Conservation (phyloP, 2,888 invertebrate species). For the Athrips mouffetella region DNA sequence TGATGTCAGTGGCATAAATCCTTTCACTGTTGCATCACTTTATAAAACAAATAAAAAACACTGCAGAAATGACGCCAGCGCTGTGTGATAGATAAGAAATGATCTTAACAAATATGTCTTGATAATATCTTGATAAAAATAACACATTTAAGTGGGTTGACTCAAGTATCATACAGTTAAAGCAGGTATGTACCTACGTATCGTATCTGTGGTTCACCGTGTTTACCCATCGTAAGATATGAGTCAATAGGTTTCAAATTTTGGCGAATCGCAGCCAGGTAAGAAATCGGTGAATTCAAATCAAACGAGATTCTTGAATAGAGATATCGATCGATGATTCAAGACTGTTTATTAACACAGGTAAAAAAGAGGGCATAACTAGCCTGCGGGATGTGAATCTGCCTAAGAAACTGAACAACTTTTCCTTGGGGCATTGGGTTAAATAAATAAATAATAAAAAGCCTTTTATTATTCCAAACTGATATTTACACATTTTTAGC, state of each 20-base stretch:
- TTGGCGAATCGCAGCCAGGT: slow-evolving; percentile 1
- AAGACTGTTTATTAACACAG: too few relatives aligned
- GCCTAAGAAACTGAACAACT: too few relatives aligned
- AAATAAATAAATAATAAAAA: too few relatives aligned
- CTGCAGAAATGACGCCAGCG: neutral
- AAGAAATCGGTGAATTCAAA: neutral
- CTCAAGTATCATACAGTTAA: slow-evolving; percentile 1
- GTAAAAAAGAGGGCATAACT: too few relatives aligned
- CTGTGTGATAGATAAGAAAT: slow-evolving; percentile 1
- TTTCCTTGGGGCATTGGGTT: too few relatives aligned
- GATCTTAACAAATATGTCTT: slow-evolving; percentile 1
- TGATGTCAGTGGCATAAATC: neutral
- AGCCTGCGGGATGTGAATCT: too few relatives aligned
- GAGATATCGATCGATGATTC: too few relatives aligned
- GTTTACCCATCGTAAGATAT: neutral
- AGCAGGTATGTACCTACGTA: neutral
- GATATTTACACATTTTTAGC: too few relatives aligned
- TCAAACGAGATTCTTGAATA: neutral
- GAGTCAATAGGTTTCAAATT: neutral
- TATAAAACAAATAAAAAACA: slow-evolving; percentile 2
- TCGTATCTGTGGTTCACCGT: neutral
- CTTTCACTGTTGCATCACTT: neutral
- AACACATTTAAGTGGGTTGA: slow-evolving; percentile 3
- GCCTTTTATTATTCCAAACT: too few relatives aligned
- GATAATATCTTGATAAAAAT: slow-evolving; percentile 6